Evolutionary conservation across 2,797 vertebrate species (phyloP).

Genomic region (Gymnothorax reevesii): DNA sequence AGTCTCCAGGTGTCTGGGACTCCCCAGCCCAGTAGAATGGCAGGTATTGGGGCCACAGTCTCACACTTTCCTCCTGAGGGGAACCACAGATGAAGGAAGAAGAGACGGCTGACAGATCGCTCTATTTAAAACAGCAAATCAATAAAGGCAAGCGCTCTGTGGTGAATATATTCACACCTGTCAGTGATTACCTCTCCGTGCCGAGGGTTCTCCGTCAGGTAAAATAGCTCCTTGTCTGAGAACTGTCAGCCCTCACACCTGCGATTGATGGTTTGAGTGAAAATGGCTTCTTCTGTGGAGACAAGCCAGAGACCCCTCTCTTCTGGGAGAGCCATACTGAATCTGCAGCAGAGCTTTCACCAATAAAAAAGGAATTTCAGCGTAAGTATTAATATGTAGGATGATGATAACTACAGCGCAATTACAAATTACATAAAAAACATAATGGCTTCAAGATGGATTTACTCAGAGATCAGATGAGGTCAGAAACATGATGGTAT

Average conservation of each 20-base stretch:
- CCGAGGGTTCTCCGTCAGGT: too few relatives aligned
- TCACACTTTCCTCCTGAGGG: neutral
- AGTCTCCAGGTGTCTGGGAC: too few relatives aligned
- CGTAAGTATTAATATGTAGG: too few relatives aligned
- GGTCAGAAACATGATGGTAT: too few relatives aligned
- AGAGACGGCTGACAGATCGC: neutral
- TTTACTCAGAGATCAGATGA: too few relatives aligned
- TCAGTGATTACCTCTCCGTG: neutral
- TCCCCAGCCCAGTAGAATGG: neutral
- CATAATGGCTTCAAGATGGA: neutral
- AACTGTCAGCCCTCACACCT: too few relatives aligned
- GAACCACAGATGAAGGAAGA: neutral
- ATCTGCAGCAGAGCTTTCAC: neutral
- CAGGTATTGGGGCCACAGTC: neutral
- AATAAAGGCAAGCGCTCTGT: neutral
- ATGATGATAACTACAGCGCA: neutral
- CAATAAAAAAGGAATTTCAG: neutral
- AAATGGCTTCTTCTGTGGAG: too few relatives aligned
- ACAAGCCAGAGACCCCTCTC: too few relatives aligned
- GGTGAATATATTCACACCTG: constrained; percentile 4
- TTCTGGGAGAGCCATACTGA: too few relatives aligned
- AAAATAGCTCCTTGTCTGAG: too few relatives aligned
- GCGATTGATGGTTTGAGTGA: too few relatives aligned
- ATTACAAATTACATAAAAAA: constrained; percentile 19
- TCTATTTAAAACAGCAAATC: neutral